phyloP scores from a whole-genome alignment of 92 coral and sea anemone species.

The Isaurus tuberculatus region DNA sequence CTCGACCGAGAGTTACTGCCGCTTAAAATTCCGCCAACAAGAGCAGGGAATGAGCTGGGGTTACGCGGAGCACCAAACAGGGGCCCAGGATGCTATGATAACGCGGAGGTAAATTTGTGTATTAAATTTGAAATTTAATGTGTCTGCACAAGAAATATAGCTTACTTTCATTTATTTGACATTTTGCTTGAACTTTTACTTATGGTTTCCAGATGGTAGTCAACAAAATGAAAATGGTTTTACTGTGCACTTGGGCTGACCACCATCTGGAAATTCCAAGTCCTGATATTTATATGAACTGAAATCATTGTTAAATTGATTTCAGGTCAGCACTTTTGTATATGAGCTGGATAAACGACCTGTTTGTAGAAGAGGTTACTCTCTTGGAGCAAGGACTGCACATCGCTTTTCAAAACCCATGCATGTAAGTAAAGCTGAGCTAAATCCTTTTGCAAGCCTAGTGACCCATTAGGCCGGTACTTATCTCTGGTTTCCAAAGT shows the following conservation, averaged over 20 bases:
- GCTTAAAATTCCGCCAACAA: constrained; percentile 83
- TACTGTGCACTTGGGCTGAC: background rate
- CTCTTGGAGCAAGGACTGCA: constrained; percentile 98
- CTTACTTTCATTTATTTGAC: too few relatives aligned
- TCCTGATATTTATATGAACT: background rate
- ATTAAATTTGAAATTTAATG: background rate
- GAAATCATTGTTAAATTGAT: background rate
- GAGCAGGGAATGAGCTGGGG: constrained; percentile 88
- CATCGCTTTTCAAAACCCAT: constrained; percentile 88
- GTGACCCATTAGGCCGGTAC: too few relatives aligned
- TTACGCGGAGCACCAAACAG: constrained; percentile 87
- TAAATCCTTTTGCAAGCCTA: too few relatives aligned
- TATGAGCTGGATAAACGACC: constrained; percentile 89
- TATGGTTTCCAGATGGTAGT: too few relatives aligned
- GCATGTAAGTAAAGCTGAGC: constrained; percentile 85
- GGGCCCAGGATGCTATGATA: constrained; percentile 96
- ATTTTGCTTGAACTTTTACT: too few relatives aligned
- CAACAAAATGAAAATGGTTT: too few relatives aligned
- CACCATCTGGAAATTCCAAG: background rate
- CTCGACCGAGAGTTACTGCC: constrained; percentile 90
- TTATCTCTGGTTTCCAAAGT: too few relatives aligned
- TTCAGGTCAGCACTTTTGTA: constrained; percentile 88
- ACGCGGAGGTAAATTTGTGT: constrained; percentile 79
- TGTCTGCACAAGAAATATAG: background rate
- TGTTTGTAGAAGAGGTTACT: constrained; percentile 89